Conservation (phyloP, 2,888 invertebrate species). For the Asteroscopus sphinx region DNA sequence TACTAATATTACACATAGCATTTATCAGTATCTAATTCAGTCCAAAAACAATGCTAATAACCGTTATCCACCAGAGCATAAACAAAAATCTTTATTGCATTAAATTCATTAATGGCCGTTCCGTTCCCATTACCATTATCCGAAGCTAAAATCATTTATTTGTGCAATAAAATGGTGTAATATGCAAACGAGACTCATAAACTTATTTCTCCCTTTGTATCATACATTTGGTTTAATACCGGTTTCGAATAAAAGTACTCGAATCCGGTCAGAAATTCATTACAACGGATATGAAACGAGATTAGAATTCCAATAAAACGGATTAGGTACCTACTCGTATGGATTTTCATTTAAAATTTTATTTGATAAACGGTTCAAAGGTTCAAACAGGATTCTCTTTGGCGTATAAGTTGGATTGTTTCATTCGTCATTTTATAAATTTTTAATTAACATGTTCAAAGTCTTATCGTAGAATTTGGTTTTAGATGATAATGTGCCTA, state of each 20-base stretch:
- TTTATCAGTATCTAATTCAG: too few species aligned
- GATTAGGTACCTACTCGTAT: slow-evolving; percentile 10
- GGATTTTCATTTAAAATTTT: slow-evolving; percentile 31
- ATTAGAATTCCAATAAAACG: slow-evolving; percentile 38
- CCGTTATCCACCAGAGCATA: slow-evolving; percentile 4
- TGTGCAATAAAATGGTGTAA: slow-evolving; percentile 45
- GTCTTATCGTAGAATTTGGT: too few species aligned
- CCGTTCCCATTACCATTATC: slow-evolving; percentile 35
- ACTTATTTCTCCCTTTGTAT: slow-evolving; percentile 27
- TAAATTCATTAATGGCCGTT: slow-evolving; percentile 29
- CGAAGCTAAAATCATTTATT: slow-evolving; percentile 44
- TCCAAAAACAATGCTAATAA: too few species aligned
- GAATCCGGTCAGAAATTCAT: slow-evolving; percentile 37
- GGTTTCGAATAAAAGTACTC: slow-evolving; percentile 44
- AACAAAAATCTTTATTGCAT: slow-evolving; percentile 23
- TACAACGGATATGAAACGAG: slow-evolving; percentile 17
- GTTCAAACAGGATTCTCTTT: not conserved
- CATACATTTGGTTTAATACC: too few species aligned
- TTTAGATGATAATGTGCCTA: too few species aligned
- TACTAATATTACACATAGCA: too few species aligned
- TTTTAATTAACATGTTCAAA: too few species aligned
- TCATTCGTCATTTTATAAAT: too few species aligned
- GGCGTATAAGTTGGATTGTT: not conserved
- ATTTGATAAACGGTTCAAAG: slow-evolving; percentile 16
- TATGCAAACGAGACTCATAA: slow-evolving; percentile 52